Conservation (phyloP, 2,113 vertebrate species). For the Beaufortia kweichowensis region DNA sequence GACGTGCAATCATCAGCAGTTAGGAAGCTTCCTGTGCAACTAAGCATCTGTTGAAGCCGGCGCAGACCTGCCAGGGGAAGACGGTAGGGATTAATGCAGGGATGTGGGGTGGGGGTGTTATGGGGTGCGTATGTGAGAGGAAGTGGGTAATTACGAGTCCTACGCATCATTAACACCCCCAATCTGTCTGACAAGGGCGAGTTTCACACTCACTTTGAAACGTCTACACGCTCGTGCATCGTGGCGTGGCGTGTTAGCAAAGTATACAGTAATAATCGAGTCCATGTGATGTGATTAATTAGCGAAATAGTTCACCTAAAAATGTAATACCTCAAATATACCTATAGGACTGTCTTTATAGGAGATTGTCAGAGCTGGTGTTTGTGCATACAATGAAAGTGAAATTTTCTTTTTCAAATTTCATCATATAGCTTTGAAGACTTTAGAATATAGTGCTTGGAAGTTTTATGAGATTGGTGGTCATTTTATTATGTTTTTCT, state of each 20-base stretch:
- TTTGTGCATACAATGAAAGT: neutral
- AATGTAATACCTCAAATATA: too few relatives aligned
- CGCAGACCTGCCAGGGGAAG: constrained; percentile 27
- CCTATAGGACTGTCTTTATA: too few relatives aligned
- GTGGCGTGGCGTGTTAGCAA: neutral
- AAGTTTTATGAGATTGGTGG: too few relatives aligned
- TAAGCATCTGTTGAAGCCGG: constrained; percentile 42
- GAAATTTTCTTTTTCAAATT: neutral
- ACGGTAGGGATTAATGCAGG: neutral
- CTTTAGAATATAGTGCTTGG: too few relatives aligned
- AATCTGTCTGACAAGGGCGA: constrained; percentile 41
- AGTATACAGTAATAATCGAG: neutral
- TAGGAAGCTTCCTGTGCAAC: constrained; percentile 34
- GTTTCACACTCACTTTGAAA: constrained; percentile 35
- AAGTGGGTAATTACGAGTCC: constrained; percentile 50
- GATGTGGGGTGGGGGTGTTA: neutral
- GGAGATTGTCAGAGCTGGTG: neutral
- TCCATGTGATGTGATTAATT: constrained; percentile 1
- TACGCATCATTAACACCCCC: constrained; percentile 52
- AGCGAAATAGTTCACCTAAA: neutral
- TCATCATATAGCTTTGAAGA: too few relatives aligned
- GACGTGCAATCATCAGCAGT: constrained; percentile 31
- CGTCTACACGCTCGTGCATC: neutral
- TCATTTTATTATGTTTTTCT: too few relatives aligned
- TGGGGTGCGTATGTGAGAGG: constrained; percentile 38